These are phyloP conservation scores for Simalia tracyae DNA, from an alignment of 2,797 vertebrate species.

Conservation along the genomic window DNA sequence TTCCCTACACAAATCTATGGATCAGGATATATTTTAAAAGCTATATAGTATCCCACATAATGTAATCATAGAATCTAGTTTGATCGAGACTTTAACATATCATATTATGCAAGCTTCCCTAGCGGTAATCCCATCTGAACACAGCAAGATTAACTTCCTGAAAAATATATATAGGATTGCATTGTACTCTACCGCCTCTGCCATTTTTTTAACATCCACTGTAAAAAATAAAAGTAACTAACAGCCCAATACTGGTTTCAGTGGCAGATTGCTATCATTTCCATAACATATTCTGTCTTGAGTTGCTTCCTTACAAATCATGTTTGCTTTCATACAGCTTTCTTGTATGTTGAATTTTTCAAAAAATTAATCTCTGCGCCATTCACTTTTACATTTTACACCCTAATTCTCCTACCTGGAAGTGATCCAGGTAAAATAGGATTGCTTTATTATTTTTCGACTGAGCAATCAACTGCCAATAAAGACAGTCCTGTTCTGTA, in stretches of 20 bases:
- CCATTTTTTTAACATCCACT: background rate
- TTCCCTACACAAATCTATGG: background rate
- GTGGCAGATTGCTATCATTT: background rate
- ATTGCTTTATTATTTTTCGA: background rate
- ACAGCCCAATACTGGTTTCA: background rate
- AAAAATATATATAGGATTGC: background rate
- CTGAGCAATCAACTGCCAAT: background rate
- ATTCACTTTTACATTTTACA: background rate
- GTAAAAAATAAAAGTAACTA: background rate
- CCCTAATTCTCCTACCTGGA: background rate
- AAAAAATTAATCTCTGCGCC: background rate
- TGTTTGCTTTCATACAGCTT: background rate
- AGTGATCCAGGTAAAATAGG: background rate
- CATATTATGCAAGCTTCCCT: background rate
- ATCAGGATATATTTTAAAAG: background rate
- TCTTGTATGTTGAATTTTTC: background rate
- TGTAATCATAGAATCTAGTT: background rate
- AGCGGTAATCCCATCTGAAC: background rate
- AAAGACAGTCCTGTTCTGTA: background rate
- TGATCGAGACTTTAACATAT: background rate
- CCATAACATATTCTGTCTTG: background rate
- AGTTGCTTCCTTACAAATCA: background rate
- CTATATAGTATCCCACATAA: background rate
- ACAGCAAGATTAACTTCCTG: background rate
- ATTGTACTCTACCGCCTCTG: background rate